These are phyloP conservation scores for Caenorhabditis macrosperma DNA, from an alignment of 2,888 invertebrate genomes.

Conservation along the genomic window DNA sequence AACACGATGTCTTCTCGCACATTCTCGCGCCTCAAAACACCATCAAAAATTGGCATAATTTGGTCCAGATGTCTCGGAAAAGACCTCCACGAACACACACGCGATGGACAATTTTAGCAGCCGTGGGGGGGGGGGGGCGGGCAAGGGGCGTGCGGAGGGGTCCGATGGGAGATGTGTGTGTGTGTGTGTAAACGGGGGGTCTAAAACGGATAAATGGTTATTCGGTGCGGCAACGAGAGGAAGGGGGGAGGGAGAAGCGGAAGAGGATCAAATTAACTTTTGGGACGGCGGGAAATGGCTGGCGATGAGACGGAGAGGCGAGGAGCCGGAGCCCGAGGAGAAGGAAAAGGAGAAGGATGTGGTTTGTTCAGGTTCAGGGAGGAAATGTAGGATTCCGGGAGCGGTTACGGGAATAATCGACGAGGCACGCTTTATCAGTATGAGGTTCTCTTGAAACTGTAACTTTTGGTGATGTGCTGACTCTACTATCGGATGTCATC, in stretches of 20 bases:
- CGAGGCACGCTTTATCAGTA: no score
- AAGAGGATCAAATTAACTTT: constrained; percentile 39
- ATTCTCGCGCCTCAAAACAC: constrained; percentile 27
- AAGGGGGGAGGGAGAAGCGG: neutral
- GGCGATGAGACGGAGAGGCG: neutral
- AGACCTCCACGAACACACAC: constrained; percentile 2
- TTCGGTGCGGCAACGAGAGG: neutral
- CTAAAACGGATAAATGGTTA: constrained; percentile 41
- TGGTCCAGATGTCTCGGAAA: constrained; percentile 34
- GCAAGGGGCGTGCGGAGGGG: constrained; percentile 18
- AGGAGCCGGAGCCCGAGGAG: no score
- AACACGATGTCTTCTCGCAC: constrained; percentile 8
- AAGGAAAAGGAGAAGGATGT: no score
- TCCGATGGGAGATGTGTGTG: neutral
- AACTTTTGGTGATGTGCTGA: no score
- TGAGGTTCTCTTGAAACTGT: no score
- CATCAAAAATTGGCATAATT: constrained; percentile 46
- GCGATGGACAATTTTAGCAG: constrained; percentile 29
- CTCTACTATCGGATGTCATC: no score
- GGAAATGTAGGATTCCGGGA: no score
- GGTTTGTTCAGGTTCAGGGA: no score
- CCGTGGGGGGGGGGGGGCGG: constrained; percentile 9
- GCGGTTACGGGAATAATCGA: no score
- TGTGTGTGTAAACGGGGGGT: constrained; percentile 1
- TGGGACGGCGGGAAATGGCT: neutral